phyloP scores from a whole-genome alignment of 2,797 vertebrate species.

The Cryptoprocta ferox region DNA sequence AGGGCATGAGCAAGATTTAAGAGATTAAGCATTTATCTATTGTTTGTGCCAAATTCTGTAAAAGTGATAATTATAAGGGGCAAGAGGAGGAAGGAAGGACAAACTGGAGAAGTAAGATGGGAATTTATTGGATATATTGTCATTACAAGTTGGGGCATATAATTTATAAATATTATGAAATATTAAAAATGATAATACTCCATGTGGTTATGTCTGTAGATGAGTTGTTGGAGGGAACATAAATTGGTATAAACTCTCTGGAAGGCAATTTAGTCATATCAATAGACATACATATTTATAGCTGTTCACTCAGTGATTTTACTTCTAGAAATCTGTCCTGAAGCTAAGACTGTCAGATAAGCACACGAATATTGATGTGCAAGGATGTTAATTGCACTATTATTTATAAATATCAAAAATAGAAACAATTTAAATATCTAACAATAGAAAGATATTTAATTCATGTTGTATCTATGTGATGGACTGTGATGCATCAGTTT shows the following conservation, averaged over 20 bases:
- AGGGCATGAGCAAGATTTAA: neutral
- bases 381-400: neutral
- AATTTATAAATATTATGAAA: constrained; percentile 2
- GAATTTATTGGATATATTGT: constrained; percentile 27
- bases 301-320: constrained; percentile 16
- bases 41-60: neutral
- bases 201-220: neutral
- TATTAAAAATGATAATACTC: neutral
- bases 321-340: constrained; percentile 3
- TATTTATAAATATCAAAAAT: constrained; percentile 31
- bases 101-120: neutral
- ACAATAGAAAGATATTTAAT: constrained; percentile 36
- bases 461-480: neutral
- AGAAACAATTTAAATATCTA: constrained; percentile 53
- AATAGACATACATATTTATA: neutral
- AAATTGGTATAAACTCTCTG: neutral
- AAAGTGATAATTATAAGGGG: neutral
- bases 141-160: neutral
- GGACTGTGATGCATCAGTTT: neutral
- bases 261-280: neutral
- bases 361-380: neutral
- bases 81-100: constrained; percentile 35
- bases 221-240: neutral
- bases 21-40: neutral
- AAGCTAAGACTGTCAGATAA: neutral